These are phyloP conservation scores for Pocota personata DNA, from an alignment of 2,888 invertebrate species.

Conservation along the genomic window DNA sequence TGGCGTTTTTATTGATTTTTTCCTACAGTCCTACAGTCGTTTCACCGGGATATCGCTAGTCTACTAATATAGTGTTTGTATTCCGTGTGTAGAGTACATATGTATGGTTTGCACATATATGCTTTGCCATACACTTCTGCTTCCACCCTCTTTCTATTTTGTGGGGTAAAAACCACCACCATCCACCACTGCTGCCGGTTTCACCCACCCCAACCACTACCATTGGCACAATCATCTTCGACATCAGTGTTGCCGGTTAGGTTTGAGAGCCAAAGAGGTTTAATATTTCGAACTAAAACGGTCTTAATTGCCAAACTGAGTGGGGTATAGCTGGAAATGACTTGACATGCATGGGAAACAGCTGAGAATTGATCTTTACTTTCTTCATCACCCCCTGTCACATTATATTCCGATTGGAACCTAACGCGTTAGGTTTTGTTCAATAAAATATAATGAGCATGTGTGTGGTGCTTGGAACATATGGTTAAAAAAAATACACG, in stretches of 20 bases:
- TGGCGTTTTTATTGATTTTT: constrained; percentile 78
- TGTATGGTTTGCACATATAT: constrained; percentile 60
- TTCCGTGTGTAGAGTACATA: constrained; percentile 62
- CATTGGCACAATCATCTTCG: constrained; percentile 51
- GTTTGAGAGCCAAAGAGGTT: not conserved
- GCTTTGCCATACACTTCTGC: constrained; percentile 35
- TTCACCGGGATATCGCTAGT: constrained; percentile 70
- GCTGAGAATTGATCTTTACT: constrained; percentile 42
- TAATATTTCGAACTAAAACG: not conserved
- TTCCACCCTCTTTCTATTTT: constrained; percentile 71
- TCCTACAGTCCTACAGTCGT: constrained; percentile 70
- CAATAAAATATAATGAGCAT: constrained; percentile 13
- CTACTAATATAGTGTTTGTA: constrained; percentile 71
- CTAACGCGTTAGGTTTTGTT: not conserved
- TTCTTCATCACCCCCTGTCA: not conserved
- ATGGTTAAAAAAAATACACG: not conserved
- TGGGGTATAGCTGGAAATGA: not conserved
- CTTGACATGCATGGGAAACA: not conserved
- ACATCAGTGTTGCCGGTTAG: constrained; percentile 66
- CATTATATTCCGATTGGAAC: constrained; percentile 23
- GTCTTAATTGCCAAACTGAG: not conserved
- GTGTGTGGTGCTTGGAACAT: constrained; percentile 20
- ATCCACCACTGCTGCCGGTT: constrained; percentile 14
- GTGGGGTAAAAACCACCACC: constrained; percentile 68
- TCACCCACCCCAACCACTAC: constrained; percentile 46